Evolutionary conservation across 53 echinoderm and acorn worm species (phyloP).

Genomic region (Mesocentrotus franciscanus): DNA sequence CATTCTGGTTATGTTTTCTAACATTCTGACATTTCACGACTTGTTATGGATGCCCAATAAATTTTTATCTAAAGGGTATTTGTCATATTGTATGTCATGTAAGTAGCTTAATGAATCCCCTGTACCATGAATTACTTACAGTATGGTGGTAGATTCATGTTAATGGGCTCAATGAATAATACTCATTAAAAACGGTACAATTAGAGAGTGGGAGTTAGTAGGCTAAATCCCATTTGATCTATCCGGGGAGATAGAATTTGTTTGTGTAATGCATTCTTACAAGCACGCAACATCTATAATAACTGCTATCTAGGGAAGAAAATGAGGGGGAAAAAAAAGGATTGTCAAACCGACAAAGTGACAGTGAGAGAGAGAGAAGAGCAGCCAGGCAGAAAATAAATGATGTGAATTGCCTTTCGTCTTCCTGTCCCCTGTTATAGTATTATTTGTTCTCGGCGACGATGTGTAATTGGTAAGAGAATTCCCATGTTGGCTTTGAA

Average conservation of each 20-base stretch:
- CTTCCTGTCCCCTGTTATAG: conserved; percentile 48
- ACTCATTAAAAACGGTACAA: conserved; percentile 29
- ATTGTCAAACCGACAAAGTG: conserved; percentile 3
- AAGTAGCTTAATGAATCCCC: conserved; percentile 15
- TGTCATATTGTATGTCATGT: not conserved
- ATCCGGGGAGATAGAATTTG: conserved; percentile 9
- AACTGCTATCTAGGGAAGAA: not conserved
- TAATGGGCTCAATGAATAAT: conserved; percentile 15
- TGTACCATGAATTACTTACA: not conserved
- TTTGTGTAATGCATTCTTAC: not conserved
- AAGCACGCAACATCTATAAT: conserved; percentile 9
- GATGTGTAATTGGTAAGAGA: conserved; percentile 66
- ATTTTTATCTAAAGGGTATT: not conserved
- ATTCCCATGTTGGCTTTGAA: conserved; percentile 61
- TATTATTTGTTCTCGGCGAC: conserved; percentile 58
- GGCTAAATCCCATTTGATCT: not conserved
- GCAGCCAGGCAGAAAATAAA: conserved; percentile 56
- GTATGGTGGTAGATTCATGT: not conserved
- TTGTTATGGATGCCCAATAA: not conserved
- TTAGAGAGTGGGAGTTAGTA: conserved; percentile 3
- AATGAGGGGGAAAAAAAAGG: not conserved
- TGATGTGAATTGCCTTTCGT: conserved; percentile 61
- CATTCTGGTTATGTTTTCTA: not conserved
- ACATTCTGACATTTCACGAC: not conserved
- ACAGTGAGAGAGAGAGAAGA: conserved; percentile 25